phyloP scores from a whole-genome alignment of 2,888 invertebrate genomes.

The Abrostola triplasia region DNA sequence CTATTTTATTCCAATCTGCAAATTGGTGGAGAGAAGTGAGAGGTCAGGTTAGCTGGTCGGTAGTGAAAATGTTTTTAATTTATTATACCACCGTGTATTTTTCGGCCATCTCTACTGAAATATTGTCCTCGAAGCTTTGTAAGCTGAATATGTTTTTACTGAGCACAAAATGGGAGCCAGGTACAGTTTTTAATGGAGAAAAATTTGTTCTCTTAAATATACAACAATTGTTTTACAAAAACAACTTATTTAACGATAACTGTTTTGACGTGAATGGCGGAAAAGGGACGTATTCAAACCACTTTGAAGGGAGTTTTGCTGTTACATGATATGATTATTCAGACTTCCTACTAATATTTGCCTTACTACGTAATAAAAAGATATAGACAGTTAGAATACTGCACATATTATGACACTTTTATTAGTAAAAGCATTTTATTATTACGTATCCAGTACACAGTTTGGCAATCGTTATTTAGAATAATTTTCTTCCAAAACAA shows the following conservation, averaged over 20 bases:
- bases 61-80: constrained; percentile 69
- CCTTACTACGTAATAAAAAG: too few relatives aligned
- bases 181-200: constrained; percentile 53
- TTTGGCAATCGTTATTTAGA: too few relatives aligned
- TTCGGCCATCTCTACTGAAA: constrained; percentile 65
- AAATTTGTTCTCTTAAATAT: constrained; percentile 45
- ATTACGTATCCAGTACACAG: too few relatives aligned
- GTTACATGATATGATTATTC: too few relatives aligned
- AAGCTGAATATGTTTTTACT: constrained; percentile 56
- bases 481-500: too few relatives aligned
- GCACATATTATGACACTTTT: too few relatives aligned
- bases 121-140: constrained; percentile 64
- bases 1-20: constrained; percentile 28
- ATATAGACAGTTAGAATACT: too few relatives aligned
- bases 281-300: too few relatives aligned
- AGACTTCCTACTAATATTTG: too few relatives aligned
- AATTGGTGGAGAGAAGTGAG: constrained; percentile 24
- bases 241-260: neutral
- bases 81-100: constrained; percentile 67
- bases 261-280: neutral
- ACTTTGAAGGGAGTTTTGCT: too few relatives aligned
- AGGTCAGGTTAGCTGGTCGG: constrained; percentile 49
- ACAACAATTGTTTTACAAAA: constrained; percentile 24
- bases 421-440: too few relatives aligned
- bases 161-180: constrained; percentile 50